Evolutionary conservation across 1,140 invertebrate species (phyloP).

Genomic region (Stenopsyche tienmushanensis): DNA sequence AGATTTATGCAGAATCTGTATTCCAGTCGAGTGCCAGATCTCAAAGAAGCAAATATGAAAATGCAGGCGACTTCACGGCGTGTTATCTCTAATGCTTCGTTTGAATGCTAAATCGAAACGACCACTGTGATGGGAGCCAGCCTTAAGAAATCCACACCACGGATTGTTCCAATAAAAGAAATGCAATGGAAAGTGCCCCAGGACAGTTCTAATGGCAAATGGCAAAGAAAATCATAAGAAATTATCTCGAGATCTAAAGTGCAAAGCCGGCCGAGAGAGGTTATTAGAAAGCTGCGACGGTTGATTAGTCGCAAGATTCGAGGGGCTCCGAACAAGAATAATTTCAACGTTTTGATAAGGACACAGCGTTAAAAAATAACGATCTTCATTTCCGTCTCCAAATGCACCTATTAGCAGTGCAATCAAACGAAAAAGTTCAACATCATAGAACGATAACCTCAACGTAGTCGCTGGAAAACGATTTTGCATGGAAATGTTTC

Average conservation of each 20-base stretch:
- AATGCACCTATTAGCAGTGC: neutral
- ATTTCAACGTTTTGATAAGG: too few species aligned
- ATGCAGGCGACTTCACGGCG: too few species aligned
- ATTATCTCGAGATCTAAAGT: slow-evolving; percentile 38
- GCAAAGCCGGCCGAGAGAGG: slow-evolving; percentile 29
- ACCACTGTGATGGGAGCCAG: too few species aligned
- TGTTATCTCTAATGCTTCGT: too few species aligned
- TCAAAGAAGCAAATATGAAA: too few species aligned
- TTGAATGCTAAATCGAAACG: too few species aligned
- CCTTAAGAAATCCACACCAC: too few species aligned
- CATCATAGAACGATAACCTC: too few species aligned
- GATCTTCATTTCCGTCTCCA: neutral
- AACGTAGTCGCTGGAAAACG: too few species aligned
- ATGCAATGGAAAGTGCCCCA: slow-evolving; percentile 1
- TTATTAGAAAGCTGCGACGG: slow-evolving; percentile 26
- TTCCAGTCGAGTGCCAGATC: too few species aligned
- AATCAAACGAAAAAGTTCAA: neutral
- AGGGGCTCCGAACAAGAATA: slow-evolving; percentile 22
- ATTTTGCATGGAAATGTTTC: too few species aligned
- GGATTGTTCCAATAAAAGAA: slow-evolving; percentile 15
- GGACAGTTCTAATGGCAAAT: slow-evolving; percentile 17
- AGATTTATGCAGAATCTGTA: too few species aligned
- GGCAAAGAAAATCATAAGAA: slow-evolving; percentile 35
- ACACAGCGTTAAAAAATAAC: slow-evolving; percentile 22
- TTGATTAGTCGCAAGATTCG: slow-evolving; percentile 39